Evolutionary conservation across 2,113 vertebrate species (phyloP).

Genomic region (Chiloscyllium plagiosum): DNA sequence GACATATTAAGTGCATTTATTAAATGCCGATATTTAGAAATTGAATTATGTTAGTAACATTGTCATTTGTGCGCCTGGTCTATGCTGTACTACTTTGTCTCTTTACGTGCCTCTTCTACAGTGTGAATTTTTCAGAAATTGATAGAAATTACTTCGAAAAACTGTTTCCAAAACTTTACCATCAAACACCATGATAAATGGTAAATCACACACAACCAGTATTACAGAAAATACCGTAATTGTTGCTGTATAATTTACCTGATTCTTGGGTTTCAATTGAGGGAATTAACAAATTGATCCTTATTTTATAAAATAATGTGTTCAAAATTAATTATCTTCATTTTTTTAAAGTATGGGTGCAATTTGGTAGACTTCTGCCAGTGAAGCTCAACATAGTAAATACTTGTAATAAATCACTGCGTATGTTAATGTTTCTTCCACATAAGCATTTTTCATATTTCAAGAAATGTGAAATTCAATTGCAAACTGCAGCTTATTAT

Average conservation of each 20-base stretch:
- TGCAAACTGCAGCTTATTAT: background rate
- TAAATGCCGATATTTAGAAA: background rate
- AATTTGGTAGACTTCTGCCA: background rate
- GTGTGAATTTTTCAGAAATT: background rate
- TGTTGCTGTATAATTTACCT: background rate
- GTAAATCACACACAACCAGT: background rate
- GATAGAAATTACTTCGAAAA: background rate
- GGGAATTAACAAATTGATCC: background rate
- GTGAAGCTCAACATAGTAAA: background rate
- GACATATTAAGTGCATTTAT: background rate
- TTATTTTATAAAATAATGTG: background rate
- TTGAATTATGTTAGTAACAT: background rate
- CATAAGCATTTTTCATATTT: background rate
- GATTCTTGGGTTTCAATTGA: background rate
- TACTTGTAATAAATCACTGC: background rate
- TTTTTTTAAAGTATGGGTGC: background rate
- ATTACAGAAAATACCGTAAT: background rate
- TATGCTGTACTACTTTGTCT: background rate
- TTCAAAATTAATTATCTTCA: background rate
- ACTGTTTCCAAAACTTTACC: background rate
- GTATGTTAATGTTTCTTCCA: background rate
- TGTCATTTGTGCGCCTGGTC: background rate
- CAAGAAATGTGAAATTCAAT: background rate
- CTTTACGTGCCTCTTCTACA: background rate
- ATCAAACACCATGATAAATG: background rate